Evolutionary conservation across 2,113 vertebrate species (phyloP).

Genomic region (Hylia prasina): DNA sequence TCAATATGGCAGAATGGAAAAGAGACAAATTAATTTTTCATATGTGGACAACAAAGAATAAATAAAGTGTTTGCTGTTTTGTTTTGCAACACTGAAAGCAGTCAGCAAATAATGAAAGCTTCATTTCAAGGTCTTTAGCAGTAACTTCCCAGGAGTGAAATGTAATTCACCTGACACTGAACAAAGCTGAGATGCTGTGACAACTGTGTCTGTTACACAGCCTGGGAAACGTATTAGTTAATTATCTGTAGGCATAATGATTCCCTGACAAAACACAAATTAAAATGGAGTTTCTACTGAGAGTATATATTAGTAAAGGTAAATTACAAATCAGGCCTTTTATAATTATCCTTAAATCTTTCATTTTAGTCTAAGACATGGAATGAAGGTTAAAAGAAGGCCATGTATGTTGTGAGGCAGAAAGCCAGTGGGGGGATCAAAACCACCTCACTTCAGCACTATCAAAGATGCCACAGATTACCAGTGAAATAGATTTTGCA

Average conservation of each 20-base stretch:
- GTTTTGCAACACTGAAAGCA: not conserved
- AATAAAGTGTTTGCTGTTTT: not conserved
- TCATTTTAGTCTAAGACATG: not conserved
- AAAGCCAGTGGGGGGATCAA: not conserved
- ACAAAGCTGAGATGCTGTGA: not conserved
- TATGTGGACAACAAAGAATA: not conserved
- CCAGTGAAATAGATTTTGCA: not conserved
- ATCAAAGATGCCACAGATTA: not conserved
- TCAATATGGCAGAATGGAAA: not conserved
- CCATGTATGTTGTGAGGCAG: not conserved
- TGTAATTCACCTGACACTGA: slow-evolving; percentile 13
- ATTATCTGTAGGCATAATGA: slow-evolving; percentile 23
- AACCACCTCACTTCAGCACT: not conserved
- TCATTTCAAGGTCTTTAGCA: slow-evolving; percentile 3
- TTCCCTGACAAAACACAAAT: slow-evolving; percentile 3
- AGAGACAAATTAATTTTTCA: not conserved
- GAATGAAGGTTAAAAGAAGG: slow-evolving; percentile 10
- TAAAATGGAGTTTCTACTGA: not conserved
- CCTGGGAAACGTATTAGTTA: slow-evolving; percentile 18
- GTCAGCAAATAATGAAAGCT: slow-evolving; percentile 19
- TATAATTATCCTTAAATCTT: not conserved
- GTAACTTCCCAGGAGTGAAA: slow-evolving; percentile 12
- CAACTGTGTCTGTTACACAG: not conserved
- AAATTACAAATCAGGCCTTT: not conserved
- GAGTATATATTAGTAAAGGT: not conserved